Conservation (phyloP, 2,888 invertebrate species). For the Stenurella melanura region DNA sequence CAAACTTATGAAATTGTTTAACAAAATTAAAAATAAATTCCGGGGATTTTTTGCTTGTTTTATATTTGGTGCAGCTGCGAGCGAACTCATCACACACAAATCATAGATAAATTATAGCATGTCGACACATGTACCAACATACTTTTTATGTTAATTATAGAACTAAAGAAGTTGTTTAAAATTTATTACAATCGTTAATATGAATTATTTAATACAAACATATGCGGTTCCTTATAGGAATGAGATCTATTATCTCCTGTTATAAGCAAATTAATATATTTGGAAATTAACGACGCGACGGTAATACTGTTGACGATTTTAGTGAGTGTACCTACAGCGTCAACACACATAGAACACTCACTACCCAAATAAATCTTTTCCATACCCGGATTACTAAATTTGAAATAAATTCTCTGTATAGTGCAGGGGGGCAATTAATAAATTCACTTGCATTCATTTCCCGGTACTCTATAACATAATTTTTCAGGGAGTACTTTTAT, state of each 20-base stretch:
- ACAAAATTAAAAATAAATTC: slow-evolving; percentile 20
- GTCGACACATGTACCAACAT: slow-evolving; percentile 60
- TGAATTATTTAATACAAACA: slow-evolving; percentile 49
- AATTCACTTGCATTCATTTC: no score
- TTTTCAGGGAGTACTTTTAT: no score
- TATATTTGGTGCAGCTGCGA: slow-evolving; percentile 51
- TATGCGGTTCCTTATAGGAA: slow-evolving; percentile 41
- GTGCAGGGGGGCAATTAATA: no score
- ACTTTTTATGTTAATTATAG: slow-evolving; percentile 53
- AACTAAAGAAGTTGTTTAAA: slow-evolving; percentile 44
- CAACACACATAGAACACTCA: no score
- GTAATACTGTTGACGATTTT: not conserved
- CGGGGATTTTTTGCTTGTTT: slow-evolving; percentile 16
- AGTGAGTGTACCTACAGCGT: not conserved
- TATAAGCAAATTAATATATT: slow-evolving; percentile 34
- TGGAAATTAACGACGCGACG: slow-evolving; percentile 7
- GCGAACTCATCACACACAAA: slow-evolving; percentile 56
- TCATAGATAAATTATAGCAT: slow-evolving; percentile 58
- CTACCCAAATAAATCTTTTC: no score
- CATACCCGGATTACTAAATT: no score
- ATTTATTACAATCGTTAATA: slow-evolving; percentile 52
- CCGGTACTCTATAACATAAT: no score
- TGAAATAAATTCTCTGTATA: no score
- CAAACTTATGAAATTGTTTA: not conserved
- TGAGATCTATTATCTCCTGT: slow-evolving; percentile 39